A percentile compares a stretch with the other conserved stretches of the same genome.
These are phyloP conservation scores for Condylura cristata DNA, from an alignment of 2,113 vertebrate species.

Conservation along the genomic window DNA sequence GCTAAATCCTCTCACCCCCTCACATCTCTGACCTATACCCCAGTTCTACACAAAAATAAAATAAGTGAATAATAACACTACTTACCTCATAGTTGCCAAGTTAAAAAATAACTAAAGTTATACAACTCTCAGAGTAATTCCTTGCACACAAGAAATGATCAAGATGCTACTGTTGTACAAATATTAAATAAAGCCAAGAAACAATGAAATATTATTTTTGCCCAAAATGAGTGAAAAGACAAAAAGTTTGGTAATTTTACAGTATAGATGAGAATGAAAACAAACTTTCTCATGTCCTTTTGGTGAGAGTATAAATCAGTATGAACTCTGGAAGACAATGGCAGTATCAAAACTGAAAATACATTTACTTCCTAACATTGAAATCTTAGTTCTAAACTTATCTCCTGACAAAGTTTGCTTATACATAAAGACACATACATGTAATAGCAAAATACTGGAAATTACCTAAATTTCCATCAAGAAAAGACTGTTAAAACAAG, in stretches of 20 bases:
- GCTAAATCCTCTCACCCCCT: too few relatives aligned
- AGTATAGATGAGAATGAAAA: neutral
- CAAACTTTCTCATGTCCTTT: neutral
- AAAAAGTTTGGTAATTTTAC: neutral
- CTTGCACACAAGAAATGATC: neutral
- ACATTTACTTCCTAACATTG: neutral
- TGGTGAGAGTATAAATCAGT: neutral
- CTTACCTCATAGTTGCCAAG: neutral
- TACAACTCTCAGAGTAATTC: neutral
- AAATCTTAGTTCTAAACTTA: neutral
- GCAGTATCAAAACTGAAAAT: neutral
- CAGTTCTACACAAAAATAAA: neutral
- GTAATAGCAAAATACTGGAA: neutral
- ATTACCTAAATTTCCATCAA: slow-evolving; percentile 1
- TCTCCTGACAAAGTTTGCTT: neutral
- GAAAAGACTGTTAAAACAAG: neutral
- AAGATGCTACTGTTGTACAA: neutral
- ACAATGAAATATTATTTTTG: neutral
- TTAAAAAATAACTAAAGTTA: neutral
- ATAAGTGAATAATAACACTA: neutral
- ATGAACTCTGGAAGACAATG: neutral
- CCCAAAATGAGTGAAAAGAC: neutral
- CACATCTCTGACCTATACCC: too few relatives aligned
- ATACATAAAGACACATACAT: neutral
- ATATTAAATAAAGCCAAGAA: slow-evolving; percentile 31